These are phyloP conservation scores for Lagodon rhomboides DNA, from an alignment of 2,797 vertebrate genomes.

Conservation along the genomic window DNA sequence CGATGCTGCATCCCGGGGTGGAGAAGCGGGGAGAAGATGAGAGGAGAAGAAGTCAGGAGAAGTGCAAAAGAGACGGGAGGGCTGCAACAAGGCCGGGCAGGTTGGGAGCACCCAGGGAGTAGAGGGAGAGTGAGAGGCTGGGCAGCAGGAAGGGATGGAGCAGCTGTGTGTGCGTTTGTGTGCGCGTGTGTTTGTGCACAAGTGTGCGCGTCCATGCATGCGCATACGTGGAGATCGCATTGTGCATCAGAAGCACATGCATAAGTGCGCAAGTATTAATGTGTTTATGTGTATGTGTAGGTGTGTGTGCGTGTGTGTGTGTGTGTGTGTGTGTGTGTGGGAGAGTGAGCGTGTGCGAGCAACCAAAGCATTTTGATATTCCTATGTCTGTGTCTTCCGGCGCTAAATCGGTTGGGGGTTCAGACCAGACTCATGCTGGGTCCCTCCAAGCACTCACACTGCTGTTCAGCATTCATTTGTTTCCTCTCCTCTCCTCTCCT, in stretches of 20 bases:
- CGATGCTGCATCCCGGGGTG: constrained; percentile 20
- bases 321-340: neutral
- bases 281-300: constrained; percentile 31
- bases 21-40: constrained; percentile 38
- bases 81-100: constrained; percentile 56
- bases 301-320: constrained; percentile 2
- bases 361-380: constrained; percentile 72
- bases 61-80: constrained; percentile 39
- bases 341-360: constrained; percentile 40
- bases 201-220: neutral
- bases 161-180: constrained; percentile 5
- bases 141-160: constrained; percentile 36
- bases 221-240: constrained; percentile 29
- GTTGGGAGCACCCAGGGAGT: constrained; percentile 49
- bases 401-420: constrained; percentile 74
- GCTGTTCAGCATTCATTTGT: constrained; percentile 74
- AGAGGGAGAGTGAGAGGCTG: constrained; percentile 41
- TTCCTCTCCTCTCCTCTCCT: constrained; percentile 31
- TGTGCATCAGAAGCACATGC: constrained; percentile 41
- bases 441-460: constrained; percentile 72
- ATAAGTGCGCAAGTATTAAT: constrained; percentile 27
- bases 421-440: constrained; percentile 78
- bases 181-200: neutral
- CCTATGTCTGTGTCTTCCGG: constrained; percentile 76
- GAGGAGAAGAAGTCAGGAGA: constrained; percentile 36